These are phyloP conservation scores for Albula goreensis DNA, from an alignment of 2,113 vertebrate species.

Conservation along the genomic window DNA sequence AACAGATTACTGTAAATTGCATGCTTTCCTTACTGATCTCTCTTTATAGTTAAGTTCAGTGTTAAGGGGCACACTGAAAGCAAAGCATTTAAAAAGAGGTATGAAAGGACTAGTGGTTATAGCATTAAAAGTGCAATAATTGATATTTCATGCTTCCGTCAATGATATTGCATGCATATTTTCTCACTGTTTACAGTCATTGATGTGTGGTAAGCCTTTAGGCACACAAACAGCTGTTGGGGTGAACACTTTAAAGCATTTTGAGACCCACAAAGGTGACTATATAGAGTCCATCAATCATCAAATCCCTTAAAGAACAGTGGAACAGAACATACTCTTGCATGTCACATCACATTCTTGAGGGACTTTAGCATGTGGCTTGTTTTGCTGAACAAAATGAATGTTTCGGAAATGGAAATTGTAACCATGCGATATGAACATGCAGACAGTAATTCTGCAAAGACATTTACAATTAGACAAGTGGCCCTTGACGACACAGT, in stretches of 20 bases:
- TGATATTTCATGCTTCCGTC: neutral
- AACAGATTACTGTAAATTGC: neutral
- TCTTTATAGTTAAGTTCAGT: neutral
- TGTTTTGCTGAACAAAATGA: neutral
- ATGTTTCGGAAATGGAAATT: neutral
- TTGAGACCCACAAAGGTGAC: neutral
- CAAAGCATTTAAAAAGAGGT: neutral
- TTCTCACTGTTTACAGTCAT: neutral
- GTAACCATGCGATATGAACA: neutral
- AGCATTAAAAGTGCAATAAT: neutral
- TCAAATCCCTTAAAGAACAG: neutral
- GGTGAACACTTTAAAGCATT: neutral
- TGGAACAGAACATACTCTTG: neutral
- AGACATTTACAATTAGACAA: conserved; percentile 9
- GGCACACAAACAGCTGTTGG: neutral
- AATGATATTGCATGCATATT: neutral
- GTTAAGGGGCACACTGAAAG: neutral
- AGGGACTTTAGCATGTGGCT: neutral
- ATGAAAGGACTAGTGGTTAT: neutral
- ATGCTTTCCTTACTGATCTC: neutral
- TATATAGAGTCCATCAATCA: neutral
- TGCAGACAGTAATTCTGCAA: neutral
- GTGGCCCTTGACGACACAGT: neutral
- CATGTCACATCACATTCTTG: neutral
- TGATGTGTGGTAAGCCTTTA: neutral